phyloP scores from a whole-genome alignment of 2,888 invertebrate genomes.

The Ommatoiulus sabulosus region DNA sequence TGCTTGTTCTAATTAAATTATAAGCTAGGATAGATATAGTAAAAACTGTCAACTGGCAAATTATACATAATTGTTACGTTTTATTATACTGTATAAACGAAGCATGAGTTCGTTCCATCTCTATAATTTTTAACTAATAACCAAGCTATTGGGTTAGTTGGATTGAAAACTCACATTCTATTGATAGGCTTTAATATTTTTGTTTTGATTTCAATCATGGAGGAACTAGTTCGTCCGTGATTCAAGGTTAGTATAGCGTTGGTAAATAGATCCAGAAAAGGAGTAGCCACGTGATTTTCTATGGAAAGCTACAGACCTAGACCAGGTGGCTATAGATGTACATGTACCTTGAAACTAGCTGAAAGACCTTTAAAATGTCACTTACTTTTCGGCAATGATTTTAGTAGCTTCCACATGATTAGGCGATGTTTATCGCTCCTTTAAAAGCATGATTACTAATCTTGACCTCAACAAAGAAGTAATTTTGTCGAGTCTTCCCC shows the following conservation, averaged over 20 bases:
- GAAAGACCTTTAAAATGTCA: background rate
- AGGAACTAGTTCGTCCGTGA: too few relatives aligned
- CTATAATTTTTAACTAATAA: too few relatives aligned
- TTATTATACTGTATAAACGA: too few relatives aligned
- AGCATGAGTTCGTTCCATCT: too few relatives aligned
- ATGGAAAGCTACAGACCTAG: background rate
- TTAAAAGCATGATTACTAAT: background rate
- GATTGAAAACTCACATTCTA: too few relatives aligned
- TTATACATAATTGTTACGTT: too few relatives aligned
- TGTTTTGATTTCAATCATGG: background rate
- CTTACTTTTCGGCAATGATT: constrained; percentile 54
- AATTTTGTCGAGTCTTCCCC: background rate
- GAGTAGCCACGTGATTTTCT: constrained; percentile 1
- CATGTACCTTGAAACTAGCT: background rate
- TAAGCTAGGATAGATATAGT: too few relatives aligned
- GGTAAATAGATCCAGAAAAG: background rate
- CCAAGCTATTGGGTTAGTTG: too few relatives aligned
- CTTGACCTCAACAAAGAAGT: background rate
- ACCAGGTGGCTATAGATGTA: too few relatives aligned
- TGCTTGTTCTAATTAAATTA: too few relatives aligned
- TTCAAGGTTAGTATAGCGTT: background rate
- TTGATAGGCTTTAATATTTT: too few relatives aligned
- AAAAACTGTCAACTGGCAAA: too few relatives aligned
- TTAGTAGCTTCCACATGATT: constrained; percentile 55
- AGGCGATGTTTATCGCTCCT: background rate